Base-by-base conservation (phyloP, 2,797 vertebrate genomes). In the Pogonophryne albipinna region DNA sequence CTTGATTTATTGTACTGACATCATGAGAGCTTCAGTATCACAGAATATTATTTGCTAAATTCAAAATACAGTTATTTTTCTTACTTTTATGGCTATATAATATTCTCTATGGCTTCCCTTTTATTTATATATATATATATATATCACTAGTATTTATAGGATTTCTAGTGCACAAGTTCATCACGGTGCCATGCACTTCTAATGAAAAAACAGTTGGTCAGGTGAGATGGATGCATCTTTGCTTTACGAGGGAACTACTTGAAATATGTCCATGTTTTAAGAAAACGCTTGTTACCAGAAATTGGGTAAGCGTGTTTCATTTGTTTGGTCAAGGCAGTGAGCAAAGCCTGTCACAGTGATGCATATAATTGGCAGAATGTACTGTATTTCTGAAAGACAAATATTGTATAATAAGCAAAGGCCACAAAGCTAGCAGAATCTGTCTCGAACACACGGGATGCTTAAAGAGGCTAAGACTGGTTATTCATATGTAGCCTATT, bases 311-410 rank as follows among this genome's bases (percentile, higher is more conserved):
- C 15, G 67, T 61, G 49, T 76, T 79, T 81, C 20, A 11, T 78
- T 23, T 62, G 72, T 79, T 79, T 55, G 71, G 83, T 90, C 85
- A 82, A 89, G 92, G 93, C 92, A 93, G 92, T 93, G 92, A 83
- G 87, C 80, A 62, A 71, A 90, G 90, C 85, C 89, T 76, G 79
- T 93, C 91, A 93, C 93, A 93, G 93, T 93, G 90, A 89, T 91
- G 90, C 89, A 84, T 87, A 85, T 85, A 82, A 85, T 85, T 13
- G 78, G 73, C 86, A 71, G 89, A 82, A 78, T 73, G 8, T 55
- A 75, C 72, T 69, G 56, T 65, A 76, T 71, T 71, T 83, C 80
- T 49, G 51, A 56, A 74, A 66, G 64, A 63, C 20, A 44, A 53
- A 59, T 55, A 45, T 11, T 13, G 1, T 1, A 42, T 1, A 16